Evolutionary conservation across 2,797 vertebrate genomes (phyloP), one percentile per base, ranked within the genome.

Genomic region (Coregonus suidteri): DNA sequence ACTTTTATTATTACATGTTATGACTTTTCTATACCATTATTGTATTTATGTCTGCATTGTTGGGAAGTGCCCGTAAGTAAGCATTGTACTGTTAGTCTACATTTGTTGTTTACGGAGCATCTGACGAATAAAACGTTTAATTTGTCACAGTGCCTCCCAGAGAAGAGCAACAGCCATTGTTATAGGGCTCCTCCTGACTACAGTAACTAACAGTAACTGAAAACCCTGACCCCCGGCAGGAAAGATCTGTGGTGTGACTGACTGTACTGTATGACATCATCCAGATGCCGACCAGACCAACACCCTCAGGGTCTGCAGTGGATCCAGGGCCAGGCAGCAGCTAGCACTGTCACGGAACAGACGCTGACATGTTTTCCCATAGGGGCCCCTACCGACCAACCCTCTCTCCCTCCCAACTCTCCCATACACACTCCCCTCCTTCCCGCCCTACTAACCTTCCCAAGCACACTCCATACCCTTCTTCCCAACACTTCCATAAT

Each of bases 231-330:
- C 15, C 18, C 31, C 34, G 20, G 34, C 56, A 13, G 54, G 73
- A 74, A 11, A 74, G 56, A 20, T 16, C 34, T 41, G 34, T 14
- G 56, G 72, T 62, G 54, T 41, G 53, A 62, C 53, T 4, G 72
- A 13, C 20, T 64, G n/a, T 62, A 62, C 59, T 47, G 9, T 62
- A 62, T 74, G 72, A 74, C 56, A 74, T 74, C 72, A 74, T 41
- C 54, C 72, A 62, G 54, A 7, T 47, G 56, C 6, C 31, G 7
- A 25, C 5, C 25, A 34, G 52, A 25, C 47, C 71, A 35, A 18
- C 54, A 4, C 54, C 54, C 53, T 13, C 30, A 73, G 14, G 31
- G 31, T 30, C 20, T 31, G 71, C 5, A 9, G 30, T 34, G 72
- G 18, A 62, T 59, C 53, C 18, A 18, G 68, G 1, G 6, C 18